A percentile compares a stretch with the other conserved stretches of the same genome.
These are phyloP conservation scores for Ostrea edulis DNA, from an alignment of 1,140 invertebrate species.

Conservation along the genomic window DNA sequence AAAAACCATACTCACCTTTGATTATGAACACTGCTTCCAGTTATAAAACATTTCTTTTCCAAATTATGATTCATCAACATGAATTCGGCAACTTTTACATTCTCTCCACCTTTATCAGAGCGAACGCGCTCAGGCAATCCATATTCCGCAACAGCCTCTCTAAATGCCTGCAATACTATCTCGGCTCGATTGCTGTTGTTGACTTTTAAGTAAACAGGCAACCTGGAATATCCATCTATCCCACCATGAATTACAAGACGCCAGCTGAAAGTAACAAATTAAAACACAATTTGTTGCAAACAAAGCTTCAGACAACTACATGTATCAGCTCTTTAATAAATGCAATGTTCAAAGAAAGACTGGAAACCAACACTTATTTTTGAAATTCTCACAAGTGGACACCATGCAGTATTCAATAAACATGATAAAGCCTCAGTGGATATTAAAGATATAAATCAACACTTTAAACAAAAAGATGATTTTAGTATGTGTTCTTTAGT, in stretches of 20 bases:
- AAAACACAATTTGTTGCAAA: background rate
- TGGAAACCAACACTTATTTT: too few relatives aligned
- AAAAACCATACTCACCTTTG: slow-evolving; percentile 23
- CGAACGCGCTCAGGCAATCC: slow-evolving; percentile 55
- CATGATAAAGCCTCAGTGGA: too few relatives aligned
- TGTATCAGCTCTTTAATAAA: too few relatives aligned
- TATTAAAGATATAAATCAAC: too few relatives aligned
- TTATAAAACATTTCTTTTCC: slow-evolving; percentile 41
- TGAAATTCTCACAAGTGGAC: too few relatives aligned
- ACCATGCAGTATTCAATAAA: too few relatives aligned
- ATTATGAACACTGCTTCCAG: slow-evolving; percentile 49
- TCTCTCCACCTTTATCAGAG: slow-evolving; percentile 59
- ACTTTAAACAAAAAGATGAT: too few relatives aligned
- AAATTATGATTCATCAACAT: slow-evolving; percentile 42
- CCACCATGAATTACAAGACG: slow-evolving; percentile 62
- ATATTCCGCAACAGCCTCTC: slow-evolving; percentile 56
- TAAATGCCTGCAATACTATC: slow-evolving; percentile 55
- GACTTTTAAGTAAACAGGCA: slow-evolving; percentile 52
- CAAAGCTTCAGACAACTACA: too few relatives aligned
- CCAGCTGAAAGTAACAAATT: slow-evolving; percentile 54
- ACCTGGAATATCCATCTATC: slow-evolving; percentile 57
- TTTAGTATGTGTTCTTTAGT: too few relatives aligned
- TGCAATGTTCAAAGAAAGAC: too few relatives aligned
- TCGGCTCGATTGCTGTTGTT: slow-evolving; percentile 54
- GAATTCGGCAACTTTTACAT: slow-evolving; percentile 54